phyloP scores from a whole-genome alignment of 2,113 vertebrate genomes.

The Mionectes macconnelli region DNA sequence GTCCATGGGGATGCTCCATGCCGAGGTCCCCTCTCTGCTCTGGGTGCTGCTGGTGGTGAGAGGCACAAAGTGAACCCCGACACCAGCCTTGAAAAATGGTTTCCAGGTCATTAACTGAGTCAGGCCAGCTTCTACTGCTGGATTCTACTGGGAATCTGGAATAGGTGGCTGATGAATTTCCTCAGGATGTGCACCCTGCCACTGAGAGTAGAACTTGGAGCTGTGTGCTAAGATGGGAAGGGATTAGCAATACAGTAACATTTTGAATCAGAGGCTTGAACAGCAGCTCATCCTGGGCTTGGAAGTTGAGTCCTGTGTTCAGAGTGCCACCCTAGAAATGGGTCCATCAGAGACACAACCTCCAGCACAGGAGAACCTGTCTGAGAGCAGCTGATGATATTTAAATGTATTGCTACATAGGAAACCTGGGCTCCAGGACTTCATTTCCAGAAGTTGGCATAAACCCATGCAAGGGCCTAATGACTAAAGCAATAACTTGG shows the following conservation, averaged over 20 bases:
- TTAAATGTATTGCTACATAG: neutral
- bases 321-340: neutral
- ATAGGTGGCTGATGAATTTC: conserved; percentile 1
- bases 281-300: neutral
- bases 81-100: neutral
- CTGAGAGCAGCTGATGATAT: neutral
- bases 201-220: neutral
- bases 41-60: neutral
- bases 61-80: neutral
- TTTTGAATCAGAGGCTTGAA: neutral
- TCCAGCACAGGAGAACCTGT: neutral
- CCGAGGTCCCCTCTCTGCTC: neutral
- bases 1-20: neutral
- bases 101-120: neutral
- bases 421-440: neutral
- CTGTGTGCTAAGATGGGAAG: neutral
- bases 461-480: neutral
- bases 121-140: neutral
- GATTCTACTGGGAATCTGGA: conserved; percentile 7
- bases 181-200: neutral
- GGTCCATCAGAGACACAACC: neutral
- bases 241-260: conserved; percentile 3
- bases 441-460: conserved; percentile 5
- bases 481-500: conserved; percentile 21
- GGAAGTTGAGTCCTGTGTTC: neutral